A percentile compares a stretch with the other conserved stretches of the same genome.
Conservation (phyloP, 2,797 vertebrate species). For the Synanceia verrucosa region DNA sequence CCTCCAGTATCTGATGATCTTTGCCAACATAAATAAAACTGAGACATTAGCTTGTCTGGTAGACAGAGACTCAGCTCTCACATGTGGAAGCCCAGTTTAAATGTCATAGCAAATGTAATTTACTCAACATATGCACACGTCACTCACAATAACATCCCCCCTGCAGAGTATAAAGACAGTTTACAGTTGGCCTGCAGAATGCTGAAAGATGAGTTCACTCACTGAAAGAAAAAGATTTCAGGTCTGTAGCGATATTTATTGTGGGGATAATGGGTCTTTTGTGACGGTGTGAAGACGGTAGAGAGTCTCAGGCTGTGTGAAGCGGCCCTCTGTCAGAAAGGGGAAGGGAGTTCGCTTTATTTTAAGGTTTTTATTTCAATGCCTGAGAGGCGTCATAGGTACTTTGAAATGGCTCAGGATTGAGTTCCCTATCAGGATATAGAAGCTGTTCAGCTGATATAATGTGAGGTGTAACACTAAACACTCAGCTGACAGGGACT, state of each 20-base stretch:
- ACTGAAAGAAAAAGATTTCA: constrained; percentile 70
- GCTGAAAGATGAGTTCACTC: constrained; percentile 60
- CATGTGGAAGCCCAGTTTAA: constrained; percentile 76
- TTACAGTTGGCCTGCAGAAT: constrained; percentile 56
- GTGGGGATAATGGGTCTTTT: constrained; percentile 68
- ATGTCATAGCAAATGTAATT: constrained; percentile 80
- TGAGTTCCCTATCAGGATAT: constrained; percentile 64
- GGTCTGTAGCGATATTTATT: constrained; percentile 79
- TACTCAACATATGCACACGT: constrained; percentile 81
- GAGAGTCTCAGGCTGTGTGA: constrained; percentile 52
- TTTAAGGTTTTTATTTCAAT: constrained; percentile 61
- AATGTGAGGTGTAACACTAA: constrained; percentile 56
- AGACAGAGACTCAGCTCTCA: constrained; percentile 57
- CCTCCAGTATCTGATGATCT: constrained; percentile 71
- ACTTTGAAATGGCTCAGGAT: constrained; percentile 60
- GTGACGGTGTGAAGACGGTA: constrained; percentile 54
- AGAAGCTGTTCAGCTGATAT: constrained; percentile 52
- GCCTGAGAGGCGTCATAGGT: constrained; percentile 51
- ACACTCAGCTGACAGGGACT: constrained; percentile 54
- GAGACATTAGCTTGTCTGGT: constrained; percentile 64
- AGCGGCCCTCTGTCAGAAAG: constrained; percentile 57
- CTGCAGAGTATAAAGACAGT: constrained; percentile 54
- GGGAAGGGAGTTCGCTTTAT: constrained; percentile 45
- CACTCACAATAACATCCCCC: constrained; percentile 76
- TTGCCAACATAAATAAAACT: constrained; percentile 81